Conservation (phyloP, 2,113 vertebrate species). For the Hystrix brachyura region DNA sequence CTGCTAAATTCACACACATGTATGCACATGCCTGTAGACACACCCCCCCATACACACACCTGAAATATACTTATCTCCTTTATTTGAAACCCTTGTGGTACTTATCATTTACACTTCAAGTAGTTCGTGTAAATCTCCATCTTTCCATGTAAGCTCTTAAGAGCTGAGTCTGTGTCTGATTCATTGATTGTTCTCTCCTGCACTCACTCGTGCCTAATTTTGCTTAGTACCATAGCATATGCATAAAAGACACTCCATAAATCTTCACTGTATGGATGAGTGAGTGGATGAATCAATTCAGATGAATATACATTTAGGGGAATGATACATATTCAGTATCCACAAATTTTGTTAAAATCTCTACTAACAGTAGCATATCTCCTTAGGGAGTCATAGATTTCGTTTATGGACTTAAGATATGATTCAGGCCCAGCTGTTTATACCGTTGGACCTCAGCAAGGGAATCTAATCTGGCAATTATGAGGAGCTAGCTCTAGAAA, state of each 20-base stretch:
- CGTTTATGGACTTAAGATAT: slow-evolving; percentile 51
- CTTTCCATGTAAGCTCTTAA: neutral
- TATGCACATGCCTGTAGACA: fast-evolving
- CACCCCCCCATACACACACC: too few species aligned
- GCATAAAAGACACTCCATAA: neutral
- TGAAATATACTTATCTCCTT: neutral
- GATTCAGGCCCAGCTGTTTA: neutral
- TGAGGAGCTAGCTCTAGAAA: neutral
- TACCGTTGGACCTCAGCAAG: neutral
- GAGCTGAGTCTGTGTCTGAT: neutral
- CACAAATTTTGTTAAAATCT: slow-evolving; percentile 52
- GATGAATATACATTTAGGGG: neutral
- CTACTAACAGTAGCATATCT: neutral
- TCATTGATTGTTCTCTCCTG: neutral
- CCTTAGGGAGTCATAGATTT: slow-evolving; percentile 36
- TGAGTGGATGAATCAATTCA: slow-evolving; percentile 13
- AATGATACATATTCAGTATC: slow-evolving; percentile 14
- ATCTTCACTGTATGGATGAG: slow-evolving; percentile 19
- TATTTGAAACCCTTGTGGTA: neutral
- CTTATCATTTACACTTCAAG: neutral
- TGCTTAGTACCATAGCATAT: neutral
- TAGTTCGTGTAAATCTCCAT: neutral
- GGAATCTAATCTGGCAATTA: neutral
- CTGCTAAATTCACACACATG: neutral
- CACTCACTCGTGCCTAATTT: neutral